phyloP scores from a whole-genome alignment of 2,113 vertebrate genomes.

The Motacilla tschutschensis region DNA sequence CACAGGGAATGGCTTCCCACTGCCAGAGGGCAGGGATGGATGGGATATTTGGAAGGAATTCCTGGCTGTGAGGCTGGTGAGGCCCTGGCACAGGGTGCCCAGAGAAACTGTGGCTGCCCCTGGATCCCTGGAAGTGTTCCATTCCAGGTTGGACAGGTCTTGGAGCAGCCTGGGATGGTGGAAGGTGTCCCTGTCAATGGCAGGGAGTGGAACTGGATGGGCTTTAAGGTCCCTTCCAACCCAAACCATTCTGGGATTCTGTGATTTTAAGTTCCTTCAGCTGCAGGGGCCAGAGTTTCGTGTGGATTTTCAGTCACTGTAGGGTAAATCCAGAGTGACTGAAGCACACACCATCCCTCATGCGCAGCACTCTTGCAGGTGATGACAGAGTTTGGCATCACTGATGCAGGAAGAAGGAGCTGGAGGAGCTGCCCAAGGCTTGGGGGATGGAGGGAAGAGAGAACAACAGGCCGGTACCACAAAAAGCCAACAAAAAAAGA shows the following conservation, averaged over 20 bases:
- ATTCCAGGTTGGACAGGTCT: rapidly evolving
- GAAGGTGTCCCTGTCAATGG: neutral
- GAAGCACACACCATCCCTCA: rapidly evolving
- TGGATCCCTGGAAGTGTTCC: rapidly evolving
- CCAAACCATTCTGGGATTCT: neutral
- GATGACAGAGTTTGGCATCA: neutral
- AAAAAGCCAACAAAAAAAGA: neutral
- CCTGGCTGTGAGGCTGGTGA: rapidly evolving
- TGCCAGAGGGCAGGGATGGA: rapidly evolving
- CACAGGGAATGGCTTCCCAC: neutral
- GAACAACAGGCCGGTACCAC: neutral
- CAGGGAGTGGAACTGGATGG: rapidly evolving
- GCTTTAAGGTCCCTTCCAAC: neutral
- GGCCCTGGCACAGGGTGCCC: neutral
- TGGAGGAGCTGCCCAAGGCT: neutral
- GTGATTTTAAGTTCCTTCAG: neutral
- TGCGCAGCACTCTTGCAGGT: rapidly evolving
- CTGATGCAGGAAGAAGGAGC: neutral
- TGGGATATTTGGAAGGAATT: neutral
- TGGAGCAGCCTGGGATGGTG: rapidly evolving
- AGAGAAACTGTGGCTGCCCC: neutral
- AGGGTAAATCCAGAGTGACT: neutral
- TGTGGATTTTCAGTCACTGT: neutral
- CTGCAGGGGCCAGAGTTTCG: neutral
- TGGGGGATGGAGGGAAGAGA: neutral